Evolutionary conservation across 1,140 invertebrate genomes (phyloP), one percentile per base, ranked within the genome.

Genomic region (Phocides pigmalion): DNA sequence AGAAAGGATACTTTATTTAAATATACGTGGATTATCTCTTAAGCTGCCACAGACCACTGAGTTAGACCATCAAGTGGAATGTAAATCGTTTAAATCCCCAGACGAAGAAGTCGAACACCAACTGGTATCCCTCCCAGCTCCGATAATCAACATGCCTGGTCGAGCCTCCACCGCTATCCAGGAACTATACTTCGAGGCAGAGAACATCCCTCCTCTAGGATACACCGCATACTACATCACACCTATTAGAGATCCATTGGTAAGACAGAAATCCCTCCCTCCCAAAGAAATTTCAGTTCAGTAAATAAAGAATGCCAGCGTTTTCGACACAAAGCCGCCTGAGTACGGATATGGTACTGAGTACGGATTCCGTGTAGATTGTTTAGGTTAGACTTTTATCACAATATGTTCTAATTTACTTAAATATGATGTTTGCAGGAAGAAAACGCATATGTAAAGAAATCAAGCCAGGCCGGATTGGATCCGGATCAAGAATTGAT

Each of bases 121-220:
- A 79, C 69, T 95, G 0, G 81, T 96, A 0, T 94, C 95, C 0
- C 87, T 97, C 11, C 92, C 95, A 0, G 74, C 92, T 0, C 56
- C 89, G 5, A 89, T 96, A 0, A 72, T 92, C 32, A 90, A 92
- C 17, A 90, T 97, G 1, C 94, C 95, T 0, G 95, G 95, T 0
- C 90, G 96, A 49, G 75, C 69, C 0, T 95, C 94, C 50, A 81
- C 66, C 1, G 94, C 95, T 0, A 89, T 84, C 4, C 88, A 93
- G 41, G 96, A 97, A 64, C 80, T 97, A 0, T 88, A 95, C 14
- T 97, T 97, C 78, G 72, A 93, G 51, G 94, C 95, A 3, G 73
- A 84, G 39, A 86, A 93, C 37, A 73, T 96, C 0, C 95, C 95
- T 4, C 86, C 95, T 0, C 64, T 96, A 16, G 95, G 96, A 0